phyloP scores from a whole-genome alignment of 2,797 vertebrate species.

The Rousettus madagascariensis region DNA sequence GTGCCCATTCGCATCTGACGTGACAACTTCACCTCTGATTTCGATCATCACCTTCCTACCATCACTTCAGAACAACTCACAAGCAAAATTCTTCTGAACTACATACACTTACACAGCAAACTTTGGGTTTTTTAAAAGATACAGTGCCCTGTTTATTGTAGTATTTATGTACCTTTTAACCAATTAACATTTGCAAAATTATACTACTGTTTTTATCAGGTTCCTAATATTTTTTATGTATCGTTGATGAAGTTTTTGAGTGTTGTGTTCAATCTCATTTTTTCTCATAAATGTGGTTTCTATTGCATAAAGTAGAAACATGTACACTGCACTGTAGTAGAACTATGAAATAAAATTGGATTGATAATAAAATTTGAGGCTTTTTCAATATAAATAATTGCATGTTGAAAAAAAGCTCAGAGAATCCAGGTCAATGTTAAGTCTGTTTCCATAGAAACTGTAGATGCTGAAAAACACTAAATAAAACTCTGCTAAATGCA shows the following conservation, averaged over 20 bases:
- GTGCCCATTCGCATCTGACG: not conserved
- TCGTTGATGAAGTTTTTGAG: not conserved
- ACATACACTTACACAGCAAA: not conserved
- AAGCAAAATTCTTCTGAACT: not conserved
- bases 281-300: not conserved
- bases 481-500: slow-evolving; percentile 46
- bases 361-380: slow-evolving; percentile 35
- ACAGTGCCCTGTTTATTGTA: not conserved
- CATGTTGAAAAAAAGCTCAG: slow-evolving; percentile 26
- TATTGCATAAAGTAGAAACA: not conserved
- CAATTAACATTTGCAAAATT: not conserved
- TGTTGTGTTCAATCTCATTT: not conserved
- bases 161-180: not conserved
- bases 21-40: not conserved
- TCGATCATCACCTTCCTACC: not conserved
- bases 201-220: not conserved
- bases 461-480: slow-evolving; percentile 26
- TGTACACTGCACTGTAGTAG: not conserved
- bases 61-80: not conserved
- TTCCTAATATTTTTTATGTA: not conserved
- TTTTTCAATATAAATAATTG: slow-evolving; percentile 50
- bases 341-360: not conserved
- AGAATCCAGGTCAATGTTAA: slow-evolving; percentile 53
- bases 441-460: slow-evolving; percentile 66
- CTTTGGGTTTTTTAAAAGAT: not conserved